Evolutionary conservation across 2,888 invertebrate genomes (phyloP).

Genomic region (Oeneis ivallda): DNA sequence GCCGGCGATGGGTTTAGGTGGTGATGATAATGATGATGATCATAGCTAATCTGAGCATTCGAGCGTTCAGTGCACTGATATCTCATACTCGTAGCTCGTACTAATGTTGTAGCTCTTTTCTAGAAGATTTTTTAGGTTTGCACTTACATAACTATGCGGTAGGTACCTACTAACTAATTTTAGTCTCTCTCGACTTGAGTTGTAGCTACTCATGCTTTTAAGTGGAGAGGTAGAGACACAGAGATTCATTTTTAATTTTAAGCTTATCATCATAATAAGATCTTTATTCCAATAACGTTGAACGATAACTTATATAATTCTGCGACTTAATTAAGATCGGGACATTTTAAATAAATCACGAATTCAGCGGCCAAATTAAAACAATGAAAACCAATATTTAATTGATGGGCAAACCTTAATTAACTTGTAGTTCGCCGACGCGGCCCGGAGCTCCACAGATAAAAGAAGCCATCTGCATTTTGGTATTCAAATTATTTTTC

Average conservation of each 20-base stretch:
- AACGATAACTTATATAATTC: slow-evolving; percentile 20
- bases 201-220: background rate
- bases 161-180: too few species aligned
- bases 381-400: slow-evolving; percentile 78
- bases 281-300: slow-evolving; percentile 19
- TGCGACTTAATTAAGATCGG: slow-evolving; percentile 61
- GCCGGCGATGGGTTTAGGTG: too few species aligned
- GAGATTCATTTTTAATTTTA: background rate
- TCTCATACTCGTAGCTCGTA: background rate
- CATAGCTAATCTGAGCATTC: too few species aligned
- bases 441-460: slow-evolving; percentile 64
- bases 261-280: slow-evolving; percentile 6
- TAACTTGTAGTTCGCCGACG: slow-evolving; percentile 77
- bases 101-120: too few species aligned
- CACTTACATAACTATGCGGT: too few species aligned
- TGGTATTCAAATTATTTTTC: slow-evolving; percentile 80
- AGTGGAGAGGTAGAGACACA: background rate
- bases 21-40: too few species aligned
- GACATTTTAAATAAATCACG: slow-evolving; percentile 60
- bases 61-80: too few species aligned
- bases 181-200: background rate
- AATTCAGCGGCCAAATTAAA: slow-evolving; percentile 71
- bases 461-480: slow-evolving; percentile 81
- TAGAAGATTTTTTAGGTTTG: too few species aligned
- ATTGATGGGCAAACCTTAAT: slow-evolving; percentile 81